These are phyloP conservation scores for Cyclophora albipunctata DNA, from an alignment of 2,888 invertebrate genomes.

Conservation along the genomic window DNA sequence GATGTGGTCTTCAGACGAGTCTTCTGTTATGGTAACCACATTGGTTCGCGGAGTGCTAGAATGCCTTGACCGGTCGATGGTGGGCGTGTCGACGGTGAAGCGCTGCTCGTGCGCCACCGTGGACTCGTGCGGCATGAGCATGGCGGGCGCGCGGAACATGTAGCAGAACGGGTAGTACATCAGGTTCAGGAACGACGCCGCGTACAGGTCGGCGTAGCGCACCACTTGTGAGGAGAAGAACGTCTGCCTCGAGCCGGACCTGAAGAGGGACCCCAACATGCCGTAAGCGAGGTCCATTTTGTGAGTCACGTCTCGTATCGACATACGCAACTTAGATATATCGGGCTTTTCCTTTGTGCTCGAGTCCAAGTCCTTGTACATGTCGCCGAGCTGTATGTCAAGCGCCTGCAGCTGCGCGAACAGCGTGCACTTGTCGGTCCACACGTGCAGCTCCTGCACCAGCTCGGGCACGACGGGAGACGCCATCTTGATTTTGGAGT, in stretches of 20 bases:
- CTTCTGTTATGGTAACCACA: conserved; percentile 30
- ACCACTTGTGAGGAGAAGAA: conserved; percentile 98
- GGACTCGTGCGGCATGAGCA: conserved; percentile 98
- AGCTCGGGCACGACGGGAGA: conserved; percentile 98
- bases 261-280: conserved; percentile 96
- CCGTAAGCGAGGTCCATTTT: conserved; percentile 99
- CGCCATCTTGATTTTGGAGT: too few species aligned
- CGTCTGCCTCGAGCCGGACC: conserved; percentile 97
- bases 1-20: conserved; percentile 26
- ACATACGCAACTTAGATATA: conserved; percentile 88
- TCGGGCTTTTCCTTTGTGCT: conserved; percentile 96
- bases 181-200: conserved; percentile 94
- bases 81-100: conserved; percentile 84
- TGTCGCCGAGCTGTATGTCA: conserved; percentile 93
- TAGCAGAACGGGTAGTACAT: conserved; percentile 99
- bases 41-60: conserved; percentile 33
- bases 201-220: conserved; percentile 97
- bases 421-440: conserved; percentile 96
- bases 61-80: conserved; percentile 68
- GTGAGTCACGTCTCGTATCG: conserved; percentile 95
- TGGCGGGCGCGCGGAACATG: conserved; percentile 98
- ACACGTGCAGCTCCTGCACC: conserved; percentile 95
- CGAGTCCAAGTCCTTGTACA: conserved; percentile 98
- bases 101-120: conserved; percentile 97
- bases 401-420: conserved; percentile 93